Base-by-base conservation (phyloP, 2,888 invertebrate genomes). In the Cremastobaeus sp. region DNA sequence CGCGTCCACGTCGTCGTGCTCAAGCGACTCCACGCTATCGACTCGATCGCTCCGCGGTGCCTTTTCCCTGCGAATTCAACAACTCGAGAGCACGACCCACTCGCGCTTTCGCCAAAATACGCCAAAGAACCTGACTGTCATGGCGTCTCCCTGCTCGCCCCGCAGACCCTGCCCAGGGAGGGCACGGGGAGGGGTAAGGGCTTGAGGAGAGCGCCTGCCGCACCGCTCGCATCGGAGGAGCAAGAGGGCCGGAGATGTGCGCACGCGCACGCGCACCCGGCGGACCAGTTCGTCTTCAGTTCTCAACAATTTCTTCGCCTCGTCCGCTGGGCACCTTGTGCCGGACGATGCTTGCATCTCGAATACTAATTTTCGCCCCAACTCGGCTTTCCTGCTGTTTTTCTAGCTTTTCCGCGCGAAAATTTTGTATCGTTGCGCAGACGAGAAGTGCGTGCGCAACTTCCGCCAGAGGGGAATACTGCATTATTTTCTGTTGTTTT, bases 111-210 rank as follows among this genome's bases (percentile, higher is more conserved):
- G 47, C 55, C 66, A 76, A 76, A 76, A 76, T 76, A 74, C 70
- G 47, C 57, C 34, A 62, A 71, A 71, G 54, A 50, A 34, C 35
- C 47, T 62, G 72, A 73, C 74, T 75, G 75, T 75, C 73, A 76
- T 76, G 76, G 76, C 76, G 76, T 60, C 60, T 47, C 73, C 62
- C 66, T 60, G 66, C 57, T 34, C 65, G 60, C 64, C 65, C 76
- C 69, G 52, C 69, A 12, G 50, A 62, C 41, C 43, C 48, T 65
- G 47, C 28, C 32, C 21, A 25, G 37, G 30, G 57, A 37, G 20
- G 25, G 30, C 14, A 18, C 18, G 28, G 21, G 11, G 64, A 28
- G 14, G n/a, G 32, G 32, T 6, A 41, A 11, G 20, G 2, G 39
- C 3, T 5, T 11, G 12, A 11, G 17, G 32, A 32, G 52, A 35